These are phyloP conservation scores for Palaemon carinicauda DNA, from an alignment of 1,140 invertebrate species.

Conservation along the genomic window DNA sequence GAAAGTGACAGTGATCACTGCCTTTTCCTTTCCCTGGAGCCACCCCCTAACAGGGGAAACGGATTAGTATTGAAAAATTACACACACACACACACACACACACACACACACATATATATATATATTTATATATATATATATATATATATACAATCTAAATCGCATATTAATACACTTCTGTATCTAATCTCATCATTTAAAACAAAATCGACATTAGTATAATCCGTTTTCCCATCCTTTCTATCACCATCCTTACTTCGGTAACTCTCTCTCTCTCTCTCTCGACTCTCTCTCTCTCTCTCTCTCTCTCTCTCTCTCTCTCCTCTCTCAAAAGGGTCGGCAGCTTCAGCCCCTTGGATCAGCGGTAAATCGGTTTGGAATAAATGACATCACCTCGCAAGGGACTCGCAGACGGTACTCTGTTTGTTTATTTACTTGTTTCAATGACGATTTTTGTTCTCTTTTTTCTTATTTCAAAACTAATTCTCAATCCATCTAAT, in stretches of 20 bases:
- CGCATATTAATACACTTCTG: not conserved
- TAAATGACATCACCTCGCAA: slow-evolving; percentile 49
- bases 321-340: slow-evolving; percentile 35
- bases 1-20: too few relatives aligned
- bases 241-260: not conserved
- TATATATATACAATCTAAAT: not conserved
- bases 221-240: not conserved
- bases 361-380: slow-evolving; percentile 54
- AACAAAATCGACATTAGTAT: too few relatives aligned
- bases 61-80: too few relatives aligned
- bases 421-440: not conserved
- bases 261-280: not conserved
- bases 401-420: not conserved
- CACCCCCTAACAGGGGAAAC: too few relatives aligned
- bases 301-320: not conserved
- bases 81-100: too few relatives aligned
- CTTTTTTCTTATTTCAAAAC: not conserved
- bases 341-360: slow-evolving; percentile 33
- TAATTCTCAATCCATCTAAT: too few relatives aligned
- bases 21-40: too few relatives aligned
- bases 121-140: not conserved
- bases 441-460: not conserved
- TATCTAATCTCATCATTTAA: too few relatives aligned
- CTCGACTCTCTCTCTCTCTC: not conserved
- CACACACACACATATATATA: too few relatives aligned